Percentiles rank a stretch among this genome's conserved stretches.
These are phyloP conservation scores for Butorides virescens DNA, from an alignment of 2,113 vertebrate species.

Conservation along the genomic window DNA sequence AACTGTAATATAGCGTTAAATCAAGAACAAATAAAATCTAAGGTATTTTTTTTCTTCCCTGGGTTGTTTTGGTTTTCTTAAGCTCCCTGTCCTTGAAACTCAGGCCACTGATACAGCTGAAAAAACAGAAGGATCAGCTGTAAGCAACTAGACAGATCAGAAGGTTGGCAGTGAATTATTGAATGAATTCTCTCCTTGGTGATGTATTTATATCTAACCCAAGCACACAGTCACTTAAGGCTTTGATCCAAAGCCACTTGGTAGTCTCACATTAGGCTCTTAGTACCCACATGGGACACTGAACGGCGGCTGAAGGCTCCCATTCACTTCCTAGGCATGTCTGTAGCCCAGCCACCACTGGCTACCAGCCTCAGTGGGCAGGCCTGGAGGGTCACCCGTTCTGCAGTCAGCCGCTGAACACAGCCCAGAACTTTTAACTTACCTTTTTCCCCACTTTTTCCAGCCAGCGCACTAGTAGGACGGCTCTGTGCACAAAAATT, in stretches of 20 bases:
- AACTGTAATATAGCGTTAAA: slow-evolving; percentile 20
- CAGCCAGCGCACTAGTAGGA: not conserved
- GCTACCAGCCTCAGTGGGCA: not conserved
- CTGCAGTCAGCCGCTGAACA: not conserved
- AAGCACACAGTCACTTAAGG: not conserved
- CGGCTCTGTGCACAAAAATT: not conserved
- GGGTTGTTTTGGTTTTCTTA: not conserved
- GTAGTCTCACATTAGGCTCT: not conserved
- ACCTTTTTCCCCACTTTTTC: fast-evolving
- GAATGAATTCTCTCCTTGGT: not conserved
- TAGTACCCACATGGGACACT: not conserved
- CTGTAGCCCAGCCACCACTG: not conserved
- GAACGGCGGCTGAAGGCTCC: not conserved
- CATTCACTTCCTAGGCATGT: not conserved
- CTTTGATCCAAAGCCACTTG: not conserved
- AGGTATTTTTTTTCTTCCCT: not conserved
- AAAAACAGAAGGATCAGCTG: slow-evolving; percentile 29
- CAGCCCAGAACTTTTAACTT: not conserved
- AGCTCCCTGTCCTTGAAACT: slow-evolving; percentile 51
- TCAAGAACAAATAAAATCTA: slow-evolving; percentile 32
- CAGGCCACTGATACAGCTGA: not conserved
- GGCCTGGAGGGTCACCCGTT: not conserved
- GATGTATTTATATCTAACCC: slow-evolving; percentile 4
- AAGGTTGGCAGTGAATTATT: slow-evolving; percentile 16
- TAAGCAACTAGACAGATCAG: slow-evolving; percentile 14